Conservation (phyloP, 2,888 invertebrate genomes). For the Sisyra nigra region DNA sequence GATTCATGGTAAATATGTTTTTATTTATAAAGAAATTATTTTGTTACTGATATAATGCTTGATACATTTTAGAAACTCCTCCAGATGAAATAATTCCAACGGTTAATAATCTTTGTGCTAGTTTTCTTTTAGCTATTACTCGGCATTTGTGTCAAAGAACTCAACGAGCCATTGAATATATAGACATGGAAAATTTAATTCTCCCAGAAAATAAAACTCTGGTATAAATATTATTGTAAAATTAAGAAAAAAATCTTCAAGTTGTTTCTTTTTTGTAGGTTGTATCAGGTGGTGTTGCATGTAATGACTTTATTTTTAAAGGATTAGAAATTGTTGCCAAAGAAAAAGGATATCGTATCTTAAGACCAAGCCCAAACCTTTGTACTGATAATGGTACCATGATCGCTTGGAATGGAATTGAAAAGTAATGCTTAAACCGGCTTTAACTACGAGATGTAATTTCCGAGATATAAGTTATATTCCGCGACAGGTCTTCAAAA, state of each 20-base stretch:
- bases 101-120: slow-evolving; percentile 71
- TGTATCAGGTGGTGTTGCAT: slow-evolving; percentile 93
- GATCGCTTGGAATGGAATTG: slow-evolving; percentile 98
- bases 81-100: slow-evolving; percentile 59
- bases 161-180: slow-evolving; percentile 68
- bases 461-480: too few species aligned
- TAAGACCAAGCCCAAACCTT: slow-evolving; percentile 63
- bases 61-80: slow-evolving; percentile 35
- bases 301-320: slow-evolving; percentile 65
- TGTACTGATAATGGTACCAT: slow-evolving; percentile 98
- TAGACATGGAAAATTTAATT: slow-evolving; percentile 41
- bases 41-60: slow-evolving; percentile 1
- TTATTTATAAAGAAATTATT: background rate
- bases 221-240: slow-evolving; percentile 23
- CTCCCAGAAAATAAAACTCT: slow-evolving; percentile 38
- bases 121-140: slow-evolving; percentile 55
- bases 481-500: too few species aligned
- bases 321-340: slow-evolving; percentile 51
- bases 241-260: slow-evolving; percentile 3
- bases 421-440: too few species aligned
- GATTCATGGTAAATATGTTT: slow-evolving; percentile 28
- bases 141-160: slow-evolving; percentile 69
- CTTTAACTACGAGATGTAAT: too few species aligned
- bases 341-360: slow-evolving; percentile 44
- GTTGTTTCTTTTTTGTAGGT: slow-evolving; percentile 34